Evolutionary conservation across 1,140 invertebrate species (phyloP), one percentile per base, ranked within the genome.

Genomic region (Papilio glaucus): DNA sequence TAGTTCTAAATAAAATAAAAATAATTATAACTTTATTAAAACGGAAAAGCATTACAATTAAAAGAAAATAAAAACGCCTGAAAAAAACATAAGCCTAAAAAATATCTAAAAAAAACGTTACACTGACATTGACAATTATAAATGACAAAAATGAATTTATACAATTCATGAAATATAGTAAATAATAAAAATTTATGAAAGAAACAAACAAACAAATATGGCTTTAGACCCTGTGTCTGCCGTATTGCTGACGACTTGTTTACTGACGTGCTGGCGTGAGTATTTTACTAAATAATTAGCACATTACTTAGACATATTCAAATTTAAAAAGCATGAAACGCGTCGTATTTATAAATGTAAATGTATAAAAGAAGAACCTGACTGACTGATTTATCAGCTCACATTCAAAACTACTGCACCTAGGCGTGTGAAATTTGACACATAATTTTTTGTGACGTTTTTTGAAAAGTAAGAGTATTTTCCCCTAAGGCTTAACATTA

Each of bases 201-300:
- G 18, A 39, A 61, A 53, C 41, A 49, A n/a, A 78, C 57, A 68
- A 39, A 29, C n/a, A 15, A 29, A 26, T 69, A 85, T 82, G 78
- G 76, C 41, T 13, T 39, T 88, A 9, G 88, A 89, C 67, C 86
- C 87, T 9, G 1, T 89, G 1, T 80, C 86, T 0, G 65, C 85
- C 9, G 75, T 88, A 62, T 29, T 90, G n/a, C 39, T 89, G 0
- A 84, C 84, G 10, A 82, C 87, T 1, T 90, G 86, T 71, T 45
- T 85, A 39, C 67, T 85, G 8, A 76, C 80, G 0, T 90, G 87
- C 74, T 89, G 87, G 87, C 88, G 88, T 90, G 73, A 84, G 85
- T 85, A 10, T 53, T 71, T 42, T 45, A 29, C 15, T 63, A 70
- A 13, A 29, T 21, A 15, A 38, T 13, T 13, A 60, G 15, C 37